Conservation (phyloP, 2,888 invertebrate species). For the Chesias legatella region DNA sequence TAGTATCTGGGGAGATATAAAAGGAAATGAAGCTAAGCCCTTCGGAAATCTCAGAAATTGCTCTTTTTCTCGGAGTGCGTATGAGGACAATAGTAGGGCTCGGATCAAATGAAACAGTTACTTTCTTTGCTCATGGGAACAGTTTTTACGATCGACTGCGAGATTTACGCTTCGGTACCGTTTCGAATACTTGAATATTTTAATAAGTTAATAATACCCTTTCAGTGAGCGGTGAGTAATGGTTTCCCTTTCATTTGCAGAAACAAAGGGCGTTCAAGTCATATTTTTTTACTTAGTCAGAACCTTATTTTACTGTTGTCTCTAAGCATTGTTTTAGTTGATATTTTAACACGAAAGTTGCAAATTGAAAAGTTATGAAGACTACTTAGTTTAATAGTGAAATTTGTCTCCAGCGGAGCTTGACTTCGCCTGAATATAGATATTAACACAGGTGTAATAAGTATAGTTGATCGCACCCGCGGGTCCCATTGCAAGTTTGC, state of each 20-base stretch:
- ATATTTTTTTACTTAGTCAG: constrained; percentile 18
- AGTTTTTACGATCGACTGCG: constrained; percentile 69
- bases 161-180: constrained; percentile 66
- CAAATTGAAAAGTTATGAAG: constrained; percentile 42
- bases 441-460: constrained; percentile 53
- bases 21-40: constrained; percentile 80
- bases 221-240: constrained; percentile 40
- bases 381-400: constrained; percentile 45
- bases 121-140: constrained; percentile 63
- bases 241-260: constrained; percentile 45
- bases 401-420: constrained; percentile 52
- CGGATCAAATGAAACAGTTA: constrained; percentile 66
- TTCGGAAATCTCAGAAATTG: constrained; percentile 79
- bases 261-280: constrained; percentile 32
- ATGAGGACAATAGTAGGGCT: constrained; percentile 69
- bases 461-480: constrained; percentile 58
- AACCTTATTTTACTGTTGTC: constrained; percentile 11
- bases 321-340: constrained; percentile 14
- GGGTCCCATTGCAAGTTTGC: constrained; percentile 57
- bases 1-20: constrained; percentile 79
- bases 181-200: constrained; percentile 63
- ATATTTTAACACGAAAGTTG: constrained; percentile 16
- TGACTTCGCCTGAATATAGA: constrained; percentile 49
- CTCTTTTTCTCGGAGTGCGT: constrained; percentile 71
- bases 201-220: constrained; percentile 54